Evolutionary conservation across 2,797 vertebrate genomes (phyloP).

Genomic region (Pangasius larnaudii): DNA sequence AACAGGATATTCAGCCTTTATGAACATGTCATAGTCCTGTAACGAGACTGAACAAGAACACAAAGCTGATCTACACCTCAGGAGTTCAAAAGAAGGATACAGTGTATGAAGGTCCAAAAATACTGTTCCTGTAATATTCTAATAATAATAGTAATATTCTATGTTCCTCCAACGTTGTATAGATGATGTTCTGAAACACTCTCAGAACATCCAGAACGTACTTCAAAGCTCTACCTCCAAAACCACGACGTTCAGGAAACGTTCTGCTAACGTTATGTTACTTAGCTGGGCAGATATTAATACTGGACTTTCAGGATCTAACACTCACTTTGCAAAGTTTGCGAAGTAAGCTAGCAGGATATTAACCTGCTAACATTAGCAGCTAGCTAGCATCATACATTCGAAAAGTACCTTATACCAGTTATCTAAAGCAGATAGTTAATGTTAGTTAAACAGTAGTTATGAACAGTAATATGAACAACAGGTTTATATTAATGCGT

Average conservation of each 20-base stretch:
- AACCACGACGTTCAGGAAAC: neutral
- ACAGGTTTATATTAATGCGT: neutral
- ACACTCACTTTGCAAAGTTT: neutral
- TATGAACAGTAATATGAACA: too few relatives aligned
- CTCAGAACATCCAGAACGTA: neutral
- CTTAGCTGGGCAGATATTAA: too few relatives aligned
- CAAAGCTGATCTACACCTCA: too few relatives aligned
- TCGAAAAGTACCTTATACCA: neutral
- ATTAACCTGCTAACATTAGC: neutral
- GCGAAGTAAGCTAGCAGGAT: neutral
- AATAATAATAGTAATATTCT: neutral
- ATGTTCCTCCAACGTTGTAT: neutral
- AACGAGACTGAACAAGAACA: too few relatives aligned
- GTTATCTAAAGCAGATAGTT: too few relatives aligned
- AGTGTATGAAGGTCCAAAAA: neutral
- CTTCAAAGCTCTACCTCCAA: neutral
- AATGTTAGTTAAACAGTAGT: too few relatives aligned
- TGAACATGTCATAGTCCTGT: too few relatives aligned
- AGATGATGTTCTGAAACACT: neutral
- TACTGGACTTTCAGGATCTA: too few relatives aligned
- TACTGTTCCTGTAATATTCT: neutral
- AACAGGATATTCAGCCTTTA: too few relatives aligned
- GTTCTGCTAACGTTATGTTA: neutral
- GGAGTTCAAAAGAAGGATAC: too few relatives aligned
- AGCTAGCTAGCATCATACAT: neutral